These are phyloP conservation scores for Nasua narica DNA, from an alignment of 2,797 vertebrate genomes.

Conservation along the genomic window DNA sequence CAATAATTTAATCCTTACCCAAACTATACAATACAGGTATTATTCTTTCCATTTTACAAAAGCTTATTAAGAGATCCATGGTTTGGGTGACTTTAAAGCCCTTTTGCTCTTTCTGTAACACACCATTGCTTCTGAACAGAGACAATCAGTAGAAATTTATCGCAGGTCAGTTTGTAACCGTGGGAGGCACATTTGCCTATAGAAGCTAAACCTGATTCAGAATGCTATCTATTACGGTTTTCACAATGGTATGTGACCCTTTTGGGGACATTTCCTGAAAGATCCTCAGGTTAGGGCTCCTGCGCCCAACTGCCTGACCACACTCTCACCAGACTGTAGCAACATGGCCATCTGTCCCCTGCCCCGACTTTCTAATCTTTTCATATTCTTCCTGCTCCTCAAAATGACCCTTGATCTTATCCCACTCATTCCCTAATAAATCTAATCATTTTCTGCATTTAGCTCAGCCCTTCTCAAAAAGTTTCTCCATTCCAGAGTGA, in stretches of 20 bases:
- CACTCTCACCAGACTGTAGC: neutral
- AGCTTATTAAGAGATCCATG: neutral
- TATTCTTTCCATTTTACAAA: neutral
- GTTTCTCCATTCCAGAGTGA: neutral
- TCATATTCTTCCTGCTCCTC: neutral
- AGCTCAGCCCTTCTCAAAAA: neutral
- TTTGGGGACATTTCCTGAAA: neutral
- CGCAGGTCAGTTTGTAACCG: neutral
- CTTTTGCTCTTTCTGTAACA: neutral
- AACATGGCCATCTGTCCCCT: neutral
- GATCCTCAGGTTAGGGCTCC: neutral
- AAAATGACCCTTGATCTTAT: neutral
- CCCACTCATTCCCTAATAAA: neutral
- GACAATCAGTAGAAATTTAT: neutral
- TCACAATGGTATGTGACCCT: neutral
- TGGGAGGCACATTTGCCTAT: neutral
- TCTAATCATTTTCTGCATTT: neutral
- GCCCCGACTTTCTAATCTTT: neutral
- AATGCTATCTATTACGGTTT: neutral
- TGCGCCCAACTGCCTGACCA: neutral
- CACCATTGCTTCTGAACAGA: neutral
- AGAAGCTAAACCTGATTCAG: neutral
- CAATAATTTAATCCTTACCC: neutral
- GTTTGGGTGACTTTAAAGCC: neutral
- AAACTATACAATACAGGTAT: neutral